Base-by-base conservation (phyloP, 1,140 invertebrate species). In the Drosophila dunni region DNA sequence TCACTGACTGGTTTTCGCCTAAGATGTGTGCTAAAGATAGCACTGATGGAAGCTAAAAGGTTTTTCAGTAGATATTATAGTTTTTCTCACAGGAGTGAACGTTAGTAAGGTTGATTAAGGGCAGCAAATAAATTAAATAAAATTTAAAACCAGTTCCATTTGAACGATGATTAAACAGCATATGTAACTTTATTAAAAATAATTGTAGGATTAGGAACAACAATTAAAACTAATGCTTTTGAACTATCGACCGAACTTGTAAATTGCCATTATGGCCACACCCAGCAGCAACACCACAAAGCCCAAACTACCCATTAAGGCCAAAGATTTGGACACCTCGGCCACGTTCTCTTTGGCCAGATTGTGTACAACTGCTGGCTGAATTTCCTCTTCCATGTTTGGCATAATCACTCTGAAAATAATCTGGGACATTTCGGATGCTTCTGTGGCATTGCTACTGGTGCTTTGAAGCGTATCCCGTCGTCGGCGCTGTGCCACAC, bases 371-470 rank as follows among this genome's bases (percentile, higher is more conserved):
- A 36, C 9, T 1, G 33, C 13, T 3, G 42, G 36, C 1, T 61
- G 24, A 38, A 54, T 38, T 20, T 34, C 38, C 3, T 0, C n/a
- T 20, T 65, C 42, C 45, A 29, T 17, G 13, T 57, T 45, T 24
- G 80, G 79, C 78, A 90, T 79, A 7, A 84, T 51, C 9, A 92
- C 91, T 6, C 86, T 73, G 33, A 92, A 92, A 1, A 74, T 81
- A 9, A 89, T 61, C 1, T 76, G 83, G 0, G 81, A 83, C 0
- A 91, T 11, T 38, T 92, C 90, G 0, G 90, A 91, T 8, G 88
- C 63, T 56, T 90, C 91, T 9, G 78, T 83, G 0, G 34, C 48
- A 63, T 90, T 82, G 11, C 44, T 17, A n/a, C 53, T 29, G 0
- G 42, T 6, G 0, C 3, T 36, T 3, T 1, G n/a, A 20, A 3